Conservation (phyloP, 2,797 vertebrate species). For the Lepidocolaptes lacrymiger region DNA sequence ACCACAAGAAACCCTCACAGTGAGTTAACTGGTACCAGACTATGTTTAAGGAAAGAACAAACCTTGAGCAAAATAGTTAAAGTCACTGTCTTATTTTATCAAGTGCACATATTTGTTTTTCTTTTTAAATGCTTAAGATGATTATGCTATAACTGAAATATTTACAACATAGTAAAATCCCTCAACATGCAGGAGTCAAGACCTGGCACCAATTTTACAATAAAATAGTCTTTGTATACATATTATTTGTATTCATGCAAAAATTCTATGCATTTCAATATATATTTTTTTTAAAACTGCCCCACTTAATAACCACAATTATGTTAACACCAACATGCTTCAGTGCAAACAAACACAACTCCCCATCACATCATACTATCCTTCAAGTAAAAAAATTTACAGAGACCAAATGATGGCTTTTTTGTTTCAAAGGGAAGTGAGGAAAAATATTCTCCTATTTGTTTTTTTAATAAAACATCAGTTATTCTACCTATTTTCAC, state of each 20-base stretch:
- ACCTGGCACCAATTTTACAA: neutral
- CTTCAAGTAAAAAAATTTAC: neutral
- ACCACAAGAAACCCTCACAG: neutral
- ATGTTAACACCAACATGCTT: neutral
- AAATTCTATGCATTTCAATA: neutral
- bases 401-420: neutral
- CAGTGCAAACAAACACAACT: neutral
- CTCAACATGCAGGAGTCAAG: neutral
- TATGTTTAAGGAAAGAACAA: neutral
- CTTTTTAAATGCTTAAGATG: neutral
- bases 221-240: neutral
- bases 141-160: neutral
- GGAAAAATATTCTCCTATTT: neutral
- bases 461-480: neutral
- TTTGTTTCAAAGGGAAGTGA: neutral
- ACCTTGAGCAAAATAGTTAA: neutral
- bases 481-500: neutral
- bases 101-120: neutral
- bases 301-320: neutral
- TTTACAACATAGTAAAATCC: neutral
- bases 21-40: neutral
- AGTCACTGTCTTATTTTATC: neutral
- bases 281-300: no score
- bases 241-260: neutral
- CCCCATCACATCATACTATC: neutral